Conservation (phyloP, 2,113 vertebrate genomes). For the Sturnus vulgaris region DNA sequence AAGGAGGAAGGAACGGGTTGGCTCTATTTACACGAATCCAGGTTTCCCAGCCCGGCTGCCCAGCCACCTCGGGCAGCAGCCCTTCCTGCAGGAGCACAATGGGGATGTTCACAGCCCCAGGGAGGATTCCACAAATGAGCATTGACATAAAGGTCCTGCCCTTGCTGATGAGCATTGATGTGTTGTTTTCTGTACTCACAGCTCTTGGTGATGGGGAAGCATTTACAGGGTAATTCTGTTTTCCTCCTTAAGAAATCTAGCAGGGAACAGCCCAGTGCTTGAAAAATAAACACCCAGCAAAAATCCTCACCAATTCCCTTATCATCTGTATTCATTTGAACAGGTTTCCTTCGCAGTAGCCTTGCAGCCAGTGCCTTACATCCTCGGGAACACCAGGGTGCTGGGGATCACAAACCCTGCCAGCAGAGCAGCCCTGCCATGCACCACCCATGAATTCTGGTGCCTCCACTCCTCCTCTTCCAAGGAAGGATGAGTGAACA, state of each 20-base stretch:
- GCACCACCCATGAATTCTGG: accelerated
- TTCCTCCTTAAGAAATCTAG: neutral
- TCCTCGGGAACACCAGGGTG: neutral
- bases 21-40: neutral
- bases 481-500: neutral
- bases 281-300: neutral
- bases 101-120: neutral
- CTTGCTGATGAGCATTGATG: slow-evolving; percentile 64
- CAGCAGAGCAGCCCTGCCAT: neutral
- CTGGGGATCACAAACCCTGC: neutral
- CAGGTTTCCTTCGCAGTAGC: neutral
- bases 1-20: neutral
- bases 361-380: neutral
- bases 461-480: neutral
- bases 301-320: neutral
- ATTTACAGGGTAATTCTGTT: neutral
- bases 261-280: neutral
- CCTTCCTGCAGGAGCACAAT: slow-evolving; percentile 34
- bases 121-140: slow-evolving; percentile 45
- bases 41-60: neutral
- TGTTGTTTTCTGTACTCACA: slow-evolving; percentile 15
- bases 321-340: neutral
- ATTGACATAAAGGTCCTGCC: slow-evolving; percentile 59
- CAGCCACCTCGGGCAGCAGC: neutral
- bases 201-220: neutral